Evolutionary conservation across 2,888 invertebrate genomes (phyloP), one percentile per base, ranked within the genome.

Genomic region (Pyrrhia umbra): DNA sequence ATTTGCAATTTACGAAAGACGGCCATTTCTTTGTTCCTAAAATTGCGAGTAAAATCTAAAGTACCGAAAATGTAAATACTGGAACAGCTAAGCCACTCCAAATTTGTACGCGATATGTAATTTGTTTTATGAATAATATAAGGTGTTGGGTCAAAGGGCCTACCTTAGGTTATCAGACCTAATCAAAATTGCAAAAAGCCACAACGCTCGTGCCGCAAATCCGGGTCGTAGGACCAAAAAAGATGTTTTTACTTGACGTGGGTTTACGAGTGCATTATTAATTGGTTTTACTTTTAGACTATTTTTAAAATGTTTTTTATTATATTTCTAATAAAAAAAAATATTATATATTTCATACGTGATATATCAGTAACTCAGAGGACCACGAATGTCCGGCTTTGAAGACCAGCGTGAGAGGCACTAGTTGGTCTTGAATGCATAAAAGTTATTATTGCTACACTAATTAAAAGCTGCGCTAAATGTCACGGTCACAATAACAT

Each of bases 121-220:
- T 72, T 55, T 40, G 25, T 67, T 54, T 50, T 25, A 39, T 70
- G 70, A 70, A 70, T 70, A 69, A 75, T 68, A 55, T 34, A 71
- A 43, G 18, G 61, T 52, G 54, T 70, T 46, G 43, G 55, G 51
- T 37, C 42, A 75, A 60, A 75, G 47, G 55, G 60, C 21, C 57
- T 20, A 68, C 39, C 13, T 51, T 25, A 61, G 61, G 62, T 77
- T 64, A 56, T 61, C 43, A 56, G 46, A 37, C 46, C 50, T 62
- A 52, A 79, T 79, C 30, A 77, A 79, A 79, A 62, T 66, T 79
- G 55, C 68, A 77, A 55, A 65, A 58, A 57, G 63, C 45, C 52
- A n/a, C 63, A 27, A 34, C n/a, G 9, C 37, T 25, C 34, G 21
- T 15, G 21, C 50, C 39, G 21, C 42, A 54, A 46, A 49, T 49